These are phyloP conservation scores for Phalacrocorax aristotelis DNA, from an alignment of 2,113 vertebrate genomes.

Conservation along the genomic window DNA sequence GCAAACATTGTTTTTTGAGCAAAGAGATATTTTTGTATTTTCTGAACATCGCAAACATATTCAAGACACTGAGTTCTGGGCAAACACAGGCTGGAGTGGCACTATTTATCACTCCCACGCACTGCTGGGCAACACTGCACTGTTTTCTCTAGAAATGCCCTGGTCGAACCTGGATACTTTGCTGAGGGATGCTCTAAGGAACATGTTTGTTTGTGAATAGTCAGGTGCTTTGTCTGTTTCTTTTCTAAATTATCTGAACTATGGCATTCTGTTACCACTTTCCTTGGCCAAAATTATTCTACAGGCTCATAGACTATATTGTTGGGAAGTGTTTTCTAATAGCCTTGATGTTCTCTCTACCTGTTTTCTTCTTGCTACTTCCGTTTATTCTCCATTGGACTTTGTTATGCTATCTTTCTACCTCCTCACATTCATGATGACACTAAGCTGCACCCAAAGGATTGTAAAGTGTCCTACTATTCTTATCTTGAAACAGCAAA, in stretches of 20 bases:
- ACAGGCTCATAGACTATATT: not conserved
- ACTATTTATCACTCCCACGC: not conserved
- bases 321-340: not conserved
- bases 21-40: not conserved
- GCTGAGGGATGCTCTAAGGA: not conserved
- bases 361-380: not conserved
- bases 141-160: not conserved
- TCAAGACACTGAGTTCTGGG: not conserved
- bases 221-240: not conserved
- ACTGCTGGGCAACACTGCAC: not conserved
- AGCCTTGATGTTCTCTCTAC: not conserved
- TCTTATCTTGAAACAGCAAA: not conserved
- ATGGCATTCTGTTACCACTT: not conserved
- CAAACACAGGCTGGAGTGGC: not conserved
- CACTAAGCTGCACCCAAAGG: not conserved
- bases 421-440: not conserved
- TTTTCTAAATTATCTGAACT: not conserved
- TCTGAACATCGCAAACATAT: not conserved
- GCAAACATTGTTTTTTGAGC: not conserved
- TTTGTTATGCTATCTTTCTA: not conserved
- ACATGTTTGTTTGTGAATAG: not conserved
- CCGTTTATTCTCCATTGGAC: not conserved
- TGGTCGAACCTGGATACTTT: not conserved
- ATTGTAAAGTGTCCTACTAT: not conserved
- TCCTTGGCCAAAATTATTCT: not conserved